These are phyloP conservation scores for Listronotus bonariensis DNA, from an alignment of 1,140 invertebrate species.

Conservation along the genomic window DNA sequence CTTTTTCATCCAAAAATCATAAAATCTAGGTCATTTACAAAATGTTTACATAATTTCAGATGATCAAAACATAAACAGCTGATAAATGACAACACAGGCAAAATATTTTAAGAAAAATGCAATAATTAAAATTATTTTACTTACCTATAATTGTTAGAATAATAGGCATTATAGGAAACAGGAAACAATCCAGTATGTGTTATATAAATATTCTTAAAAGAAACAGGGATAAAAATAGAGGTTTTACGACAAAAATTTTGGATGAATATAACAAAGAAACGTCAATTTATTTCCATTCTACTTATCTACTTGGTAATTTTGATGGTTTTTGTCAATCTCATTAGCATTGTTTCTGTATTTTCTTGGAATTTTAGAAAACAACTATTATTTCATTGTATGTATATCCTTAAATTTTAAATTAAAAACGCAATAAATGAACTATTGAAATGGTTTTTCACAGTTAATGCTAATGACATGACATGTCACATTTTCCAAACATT, in stretches of 20 bases:
- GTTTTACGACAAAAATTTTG: slow-evolving; percentile 5
- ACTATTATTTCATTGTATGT: no score
- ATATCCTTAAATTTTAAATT: no score
- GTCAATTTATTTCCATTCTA: slow-evolving; percentile 11
- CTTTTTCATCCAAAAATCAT: no score
- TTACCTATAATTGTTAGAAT: background rate
- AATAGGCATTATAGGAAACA: slow-evolving; percentile 1
- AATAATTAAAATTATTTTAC: background rate
- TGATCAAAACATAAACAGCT: slow-evolving; percentile 14
- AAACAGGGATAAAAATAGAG: slow-evolving; percentile 2
- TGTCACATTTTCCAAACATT: no score
- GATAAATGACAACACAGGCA: slow-evolving; percentile 1
- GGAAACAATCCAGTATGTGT: background rate
- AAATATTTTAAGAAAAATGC: background rate
- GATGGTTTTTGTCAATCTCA: background rate
- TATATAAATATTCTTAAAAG: background rate
- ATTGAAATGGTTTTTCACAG: no score
- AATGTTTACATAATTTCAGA: background rate
- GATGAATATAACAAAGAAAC: slow-evolving; percentile 7
- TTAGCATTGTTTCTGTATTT: background rate
- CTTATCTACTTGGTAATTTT: background rate
- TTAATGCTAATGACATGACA: no score
- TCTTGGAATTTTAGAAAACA: no score
- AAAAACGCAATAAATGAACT: no score
- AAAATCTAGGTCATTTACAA: no score